Base-by-base conservation (phyloP, 2,888 invertebrate genomes). In the Catocala nupta region DNA sequence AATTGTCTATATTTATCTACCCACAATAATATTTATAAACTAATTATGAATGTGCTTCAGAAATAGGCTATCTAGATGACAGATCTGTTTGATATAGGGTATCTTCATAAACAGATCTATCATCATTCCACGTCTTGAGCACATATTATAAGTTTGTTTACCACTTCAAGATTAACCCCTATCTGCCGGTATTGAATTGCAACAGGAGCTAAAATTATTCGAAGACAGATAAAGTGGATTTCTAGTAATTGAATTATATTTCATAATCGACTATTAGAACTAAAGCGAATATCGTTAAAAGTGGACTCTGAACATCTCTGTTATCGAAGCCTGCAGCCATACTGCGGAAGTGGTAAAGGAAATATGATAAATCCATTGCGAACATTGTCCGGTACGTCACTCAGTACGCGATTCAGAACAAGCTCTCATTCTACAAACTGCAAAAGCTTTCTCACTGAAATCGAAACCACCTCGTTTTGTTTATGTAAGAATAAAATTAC, bases 271-370 rank as follows among this genome's bases (percentile, higher is more conserved):
- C 51, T 47, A 49, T 59, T 51, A 50, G 58, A 59, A 62, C 33
- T 8, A 51, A 56, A 33, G 50, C 34, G 66, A 68, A 74, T 71
- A 70, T 72, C 62, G 65, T 71, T 67, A 53, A 68, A 65, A 67
- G 62, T 81, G 74, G 69, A 73, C 71, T 73, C 79, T 80, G 77
- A 68, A 74, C 80, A 73, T 73, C 71, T 55, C 65, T 78, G 87
- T 88, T 92, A 92, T 93, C 92, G 78, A 75, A 77, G 70, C 80
- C 72, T 79, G 74, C 84, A 83, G 79, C 75, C 83, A 81, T 81
- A 74, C 82, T 80, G 84, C 91, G 92, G 92, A 93, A 93, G 84
- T 78, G 78, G 74, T 81, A 83, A 82, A 89, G 92, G 93, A 93
- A 91, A 86, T 82, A 74, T 83, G 93, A 93, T 93, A 93, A 90